Evolutionary conservation across 2,113 vertebrate species (phyloP).

Genomic region (Anas platyrhynchos): DNA sequence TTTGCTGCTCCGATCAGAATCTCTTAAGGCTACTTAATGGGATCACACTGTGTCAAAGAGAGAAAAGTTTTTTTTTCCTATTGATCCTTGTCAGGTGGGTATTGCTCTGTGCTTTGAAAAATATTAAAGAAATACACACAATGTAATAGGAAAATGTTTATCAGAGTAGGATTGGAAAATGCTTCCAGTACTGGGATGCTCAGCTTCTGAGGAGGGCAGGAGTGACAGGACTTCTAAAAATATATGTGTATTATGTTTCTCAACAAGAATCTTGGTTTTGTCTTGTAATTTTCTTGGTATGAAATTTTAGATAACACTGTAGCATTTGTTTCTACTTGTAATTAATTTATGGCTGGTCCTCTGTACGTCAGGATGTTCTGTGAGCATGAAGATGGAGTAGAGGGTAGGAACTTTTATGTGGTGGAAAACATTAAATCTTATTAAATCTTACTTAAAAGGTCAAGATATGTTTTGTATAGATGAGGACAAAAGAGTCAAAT

Average conservation of each 20-base stretch:
- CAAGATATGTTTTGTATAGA: not conserved
- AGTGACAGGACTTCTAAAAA: rapidly evolving
- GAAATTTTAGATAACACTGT: not conserved
- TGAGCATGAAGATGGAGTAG: not conserved
- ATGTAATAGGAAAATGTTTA: not conserved
- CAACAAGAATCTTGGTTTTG: not conserved
- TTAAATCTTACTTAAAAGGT: not conserved
- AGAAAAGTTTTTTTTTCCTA: not conserved
- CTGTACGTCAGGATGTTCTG: not conserved
- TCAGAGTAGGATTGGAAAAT: not conserved
- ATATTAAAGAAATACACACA: not conserved
- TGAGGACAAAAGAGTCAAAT: not conserved
- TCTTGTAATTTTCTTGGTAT: not conserved
- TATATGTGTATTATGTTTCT: not conserved
- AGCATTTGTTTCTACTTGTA: not conserved
- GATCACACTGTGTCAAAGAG: not conserved
- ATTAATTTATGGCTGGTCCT: not conserved
- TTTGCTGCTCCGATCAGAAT: not conserved
- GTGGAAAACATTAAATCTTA: not conserved
- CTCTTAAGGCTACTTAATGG: slow-evolving; percentile 42
- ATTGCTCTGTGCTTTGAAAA: not conserved
- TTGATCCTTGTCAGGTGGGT: not conserved
- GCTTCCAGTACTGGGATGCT: not conserved
- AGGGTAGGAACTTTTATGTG: not conserved
- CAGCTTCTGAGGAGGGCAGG: not conserved